A percentile compares a stretch with the other conserved stretches of the same genome.
Evolutionary conservation across 2,888 invertebrate genomes (phyloP).

Genomic region (Amaurobius ferox): DNA sequence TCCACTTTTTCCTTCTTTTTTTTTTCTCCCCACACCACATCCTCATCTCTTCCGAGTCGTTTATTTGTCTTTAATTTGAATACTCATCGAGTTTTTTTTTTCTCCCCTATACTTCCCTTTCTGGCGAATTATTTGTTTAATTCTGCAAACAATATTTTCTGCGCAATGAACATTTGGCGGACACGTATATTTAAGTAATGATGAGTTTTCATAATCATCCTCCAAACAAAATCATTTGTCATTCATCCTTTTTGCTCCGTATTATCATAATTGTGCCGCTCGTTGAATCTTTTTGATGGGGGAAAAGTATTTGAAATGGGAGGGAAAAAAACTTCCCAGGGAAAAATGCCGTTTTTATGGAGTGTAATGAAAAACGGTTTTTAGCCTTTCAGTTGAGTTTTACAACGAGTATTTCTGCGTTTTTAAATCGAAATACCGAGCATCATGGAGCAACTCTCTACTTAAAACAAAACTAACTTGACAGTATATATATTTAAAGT

Average conservation of each 20-base stretch:
- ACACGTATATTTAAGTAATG: slow-evolving; percentile 65
- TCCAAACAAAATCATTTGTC: slow-evolving; percentile 71
- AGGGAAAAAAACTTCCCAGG: not conserved
- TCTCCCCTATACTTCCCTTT: slow-evolving; percentile 23
- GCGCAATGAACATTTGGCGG: slow-evolving; percentile 15
- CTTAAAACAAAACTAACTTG: too few species aligned
- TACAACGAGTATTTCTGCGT: not conserved
- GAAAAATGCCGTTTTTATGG: slow-evolving; percentile 6
- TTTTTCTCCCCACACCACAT: too few species aligned
- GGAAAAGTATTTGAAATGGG: not conserved
- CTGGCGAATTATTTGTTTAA: slow-evolving; percentile 70
- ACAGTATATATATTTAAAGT: too few species aligned
- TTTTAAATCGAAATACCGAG: too few species aligned
- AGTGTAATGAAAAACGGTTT: slow-evolving; percentile 8
- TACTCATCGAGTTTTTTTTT: slow-evolving; percentile 31
- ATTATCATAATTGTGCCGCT: slow-evolving; percentile 68
- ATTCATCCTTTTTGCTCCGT: slow-evolving; percentile 25
- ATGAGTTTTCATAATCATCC: slow-evolving; percentile 58
- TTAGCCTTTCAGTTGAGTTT: not conserved
- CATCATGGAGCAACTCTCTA: too few species aligned
- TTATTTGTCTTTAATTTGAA: slow-evolving; percentile 72
- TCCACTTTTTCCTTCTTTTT: slow-evolving; percentile 22
- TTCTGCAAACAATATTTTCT: slow-evolving; percentile 68
- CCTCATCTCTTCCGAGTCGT: slow-evolving; percentile 39
- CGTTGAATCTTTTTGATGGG: not conserved